Base-by-base conservation (phyloP, 2,888 invertebrate genomes). In the Drosophila merina region DNA sequence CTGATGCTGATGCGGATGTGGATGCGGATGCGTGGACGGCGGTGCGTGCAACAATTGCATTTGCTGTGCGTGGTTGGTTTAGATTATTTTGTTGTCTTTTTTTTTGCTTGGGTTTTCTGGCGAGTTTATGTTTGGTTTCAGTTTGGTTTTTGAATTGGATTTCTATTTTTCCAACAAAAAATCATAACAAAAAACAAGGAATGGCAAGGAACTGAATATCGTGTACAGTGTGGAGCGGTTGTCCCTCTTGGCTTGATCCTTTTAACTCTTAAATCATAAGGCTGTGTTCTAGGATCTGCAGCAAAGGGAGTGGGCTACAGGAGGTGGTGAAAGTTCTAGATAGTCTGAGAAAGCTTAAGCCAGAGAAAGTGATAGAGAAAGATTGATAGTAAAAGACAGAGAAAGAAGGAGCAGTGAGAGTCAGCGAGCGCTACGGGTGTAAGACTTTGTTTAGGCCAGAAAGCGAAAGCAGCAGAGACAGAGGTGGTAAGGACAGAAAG, bases 41-140 rank as follows among this genome's bases (percentile, higher is more conserved):
- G 89, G 82, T 80, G 91, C 89, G 86, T 90, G 91, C 83, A 91
- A 88, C 89, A 91, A 87, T 90, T 91, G 91, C 91, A 91, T 91
- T 91, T 91, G 91, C 91, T 91, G 89, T 91, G 85, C 88, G 78
- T 84, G 77, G 79, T 82, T 83, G 88, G 89, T 79, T 82, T 78
- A 87, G 87, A 88, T 87, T 89, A 89, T 88, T 42, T 82, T 51
- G 52, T 72, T 47, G 58, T 69, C 62, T 44, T 68, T 68, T 63
- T 64, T 45, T 72, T 67, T 38, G 60, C 63, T 64, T 48, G 42
- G 52, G 51, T 63, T 69, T 54, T 64, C 49, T 70, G 70, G 44
- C 48, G 60, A 48, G 54, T 42, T 57, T 69, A 45, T 57, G 45
- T 62, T 63, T 33, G 10, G 48, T 70, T 74, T 77, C 55, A 59